Percentiles rank a stretch among this genome's conserved stretches.
These are phyloP conservation scores for Carapus acus DNA, from an alignment of 2,797 vertebrate species.

Conservation along the genomic window DNA sequence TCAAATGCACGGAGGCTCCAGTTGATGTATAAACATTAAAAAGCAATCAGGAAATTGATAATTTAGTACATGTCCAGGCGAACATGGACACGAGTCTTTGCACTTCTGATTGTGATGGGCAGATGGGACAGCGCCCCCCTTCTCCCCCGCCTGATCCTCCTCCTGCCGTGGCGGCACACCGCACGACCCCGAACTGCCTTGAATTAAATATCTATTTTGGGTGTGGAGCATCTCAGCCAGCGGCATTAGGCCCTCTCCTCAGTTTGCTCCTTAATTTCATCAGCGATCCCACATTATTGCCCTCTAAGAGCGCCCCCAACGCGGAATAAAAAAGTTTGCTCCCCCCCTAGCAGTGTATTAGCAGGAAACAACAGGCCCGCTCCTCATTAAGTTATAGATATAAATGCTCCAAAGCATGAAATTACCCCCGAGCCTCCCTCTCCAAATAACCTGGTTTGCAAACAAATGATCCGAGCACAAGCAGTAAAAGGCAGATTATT, in stretches of 20 bases:
- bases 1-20: neutral
- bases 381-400: slow-evolving; percentile 96
- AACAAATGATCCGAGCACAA: slow-evolving; percentile 95
- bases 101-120: slow-evolving; percentile 33
- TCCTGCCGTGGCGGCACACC: slow-evolving; percentile 33
- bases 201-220: slow-evolving; percentile 58
- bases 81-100: no score
- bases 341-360: slow-evolving; percentile 75
- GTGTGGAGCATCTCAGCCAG: slow-evolving; percentile 54
- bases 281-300: slow-evolving; percentile 67
- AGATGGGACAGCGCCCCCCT: slow-evolving; percentile 38
- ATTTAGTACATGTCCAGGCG: neutral
- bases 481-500: slow-evolving; percentile 88
- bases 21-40: slow-evolving; percentile 11
- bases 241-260: slow-evolving; percentile 57
- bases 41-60: slow-evolving; percentile 13
- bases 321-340: slow-evolving; percentile 77
- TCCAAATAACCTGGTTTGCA: slow-evolving; percentile 97
- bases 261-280: slow-evolving; percentile 65
- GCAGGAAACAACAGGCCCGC: slow-evolving; percentile 93
- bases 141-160: no score
- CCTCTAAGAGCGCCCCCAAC: slow-evolving; percentile 76
- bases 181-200: slow-evolving; percentile 47
- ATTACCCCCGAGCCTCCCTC: slow-evolving; percentile 96
- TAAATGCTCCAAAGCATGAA: slow-evolving; percentile 99